Evolutionary conservation across 1,140 invertebrate species (phyloP).

Genomic region (Neoseiulus cucumeris): DNA sequence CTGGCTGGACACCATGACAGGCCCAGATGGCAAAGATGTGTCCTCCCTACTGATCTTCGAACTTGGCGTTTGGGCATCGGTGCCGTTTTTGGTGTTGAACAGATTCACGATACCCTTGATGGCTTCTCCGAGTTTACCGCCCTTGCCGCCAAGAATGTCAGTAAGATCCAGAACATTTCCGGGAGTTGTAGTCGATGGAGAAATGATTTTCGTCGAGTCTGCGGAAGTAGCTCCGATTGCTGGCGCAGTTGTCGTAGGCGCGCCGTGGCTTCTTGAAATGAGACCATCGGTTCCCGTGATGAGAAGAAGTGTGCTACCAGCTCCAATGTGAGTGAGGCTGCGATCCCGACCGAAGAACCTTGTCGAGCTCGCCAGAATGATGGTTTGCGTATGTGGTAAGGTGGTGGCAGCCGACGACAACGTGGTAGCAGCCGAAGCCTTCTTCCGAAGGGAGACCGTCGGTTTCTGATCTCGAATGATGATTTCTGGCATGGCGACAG

Average conservation of each 20-base stretch:
- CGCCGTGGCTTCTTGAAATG: slow-evolving; percentile 15
- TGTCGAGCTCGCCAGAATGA: slow-evolving; percentile 16
- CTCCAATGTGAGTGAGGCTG: slow-evolving; percentile 13
- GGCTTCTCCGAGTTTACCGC: slow-evolving; percentile 21
- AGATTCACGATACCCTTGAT: slow-evolving; percentile 23
- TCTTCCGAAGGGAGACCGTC: background rate
- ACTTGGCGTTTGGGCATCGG: background rate
- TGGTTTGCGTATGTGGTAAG: slow-evolving; percentile 15
- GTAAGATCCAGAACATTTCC: slow-evolving; percentile 22
- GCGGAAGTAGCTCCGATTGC: background rate
- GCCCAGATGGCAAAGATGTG: background rate
- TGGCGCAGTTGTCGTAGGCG: background rate
- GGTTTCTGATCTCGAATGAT: slow-evolving; percentile 3
- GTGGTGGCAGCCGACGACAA: background rate
- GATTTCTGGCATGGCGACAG: background rate
- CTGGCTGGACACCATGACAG: slow-evolving; percentile 8
- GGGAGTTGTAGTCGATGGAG: slow-evolving; percentile 18
- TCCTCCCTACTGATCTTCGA: background rate
- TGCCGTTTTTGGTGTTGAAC: slow-evolving; percentile 18
- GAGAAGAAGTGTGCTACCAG: slow-evolving; percentile 15
- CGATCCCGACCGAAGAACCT: slow-evolving; percentile 18
- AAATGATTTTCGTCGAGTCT: background rate
- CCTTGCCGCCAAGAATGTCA: slow-evolving; percentile 21
- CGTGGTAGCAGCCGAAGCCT: background rate
- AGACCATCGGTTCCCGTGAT: slow-evolving; percentile 18